Base-by-base conservation (phyloP, 1,140 invertebrate species). In the Aphidius gifuensis region DNA sequence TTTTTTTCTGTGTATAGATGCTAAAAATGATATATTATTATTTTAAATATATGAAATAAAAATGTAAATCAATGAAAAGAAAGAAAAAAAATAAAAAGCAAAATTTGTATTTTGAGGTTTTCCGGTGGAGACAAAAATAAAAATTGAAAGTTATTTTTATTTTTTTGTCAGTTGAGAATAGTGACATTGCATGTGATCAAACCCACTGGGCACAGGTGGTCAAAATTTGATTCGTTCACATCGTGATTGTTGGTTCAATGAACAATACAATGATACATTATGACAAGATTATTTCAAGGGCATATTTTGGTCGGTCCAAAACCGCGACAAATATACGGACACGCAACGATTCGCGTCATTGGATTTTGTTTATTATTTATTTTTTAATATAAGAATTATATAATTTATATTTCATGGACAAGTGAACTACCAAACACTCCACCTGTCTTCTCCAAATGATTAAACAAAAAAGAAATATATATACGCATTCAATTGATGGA, bases 161-260 rank as follows among this genome's bases (percentile, higher is more conserved):
- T 55, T 55, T 39, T 55, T 44, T 69, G 70, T 74, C 71, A 68
- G 68, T 40, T 69, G 70, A 67, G 4, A 23, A 42, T 9, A 71
- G 55, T 72, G 74, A 76, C 75, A 72, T 23, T 68, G 71, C 77
- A 80, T 71, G 74, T 73, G 71, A 75, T 72, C 45, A 8, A 23
- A 51, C 23, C 16, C 43, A 43, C 32, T 51, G 16, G 39, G 47
- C 39, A 55, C 68, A 70, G 69, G 53, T 71, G 68, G 72, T 64
- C 71, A 74, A 70, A 74, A 71, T 62, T 69, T 64, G 23, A 23
- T 23, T 23, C 23, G 3, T 23, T 23, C 16, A 6, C 43, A 16
- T 70, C 63, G 68, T 58, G 48, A 61, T 62, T 62, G 57, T 66
- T 63, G 56, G 58, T 51, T 55, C 23, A 23, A 23, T 23, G 23